phyloP scores from a whole-genome alignment of 2,888 invertebrate genomes.

The Trachelus stipa region DNA sequence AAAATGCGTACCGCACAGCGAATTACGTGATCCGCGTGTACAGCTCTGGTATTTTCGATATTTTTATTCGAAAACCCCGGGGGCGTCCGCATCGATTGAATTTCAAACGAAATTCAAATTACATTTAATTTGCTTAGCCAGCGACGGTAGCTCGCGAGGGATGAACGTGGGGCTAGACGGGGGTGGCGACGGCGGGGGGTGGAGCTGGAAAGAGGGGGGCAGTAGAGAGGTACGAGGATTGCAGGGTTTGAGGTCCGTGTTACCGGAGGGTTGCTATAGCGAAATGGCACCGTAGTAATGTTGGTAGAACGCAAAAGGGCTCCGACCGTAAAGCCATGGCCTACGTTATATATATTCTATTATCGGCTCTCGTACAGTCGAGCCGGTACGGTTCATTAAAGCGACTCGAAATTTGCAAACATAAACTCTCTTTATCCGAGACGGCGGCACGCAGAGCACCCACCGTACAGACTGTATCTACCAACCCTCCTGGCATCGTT shows the following conservation, averaged over 20 bases:
- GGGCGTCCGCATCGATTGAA: constrained; percentile 53
- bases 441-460: background rate
- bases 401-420: constrained; percentile 32
- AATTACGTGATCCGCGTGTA: constrained; percentile 3
- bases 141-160: constrained; percentile 31
- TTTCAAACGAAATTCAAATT: constrained; percentile 64
- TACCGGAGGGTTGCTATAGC: background rate
- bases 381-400: constrained; percentile 30
- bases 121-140: constrained; percentile 60
- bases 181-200: background rate
- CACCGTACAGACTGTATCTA: background rate
- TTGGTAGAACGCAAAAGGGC: background rate
- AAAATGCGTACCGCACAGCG: background rate
- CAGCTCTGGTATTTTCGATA: constrained; percentile 7
- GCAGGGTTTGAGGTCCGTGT: background rate
- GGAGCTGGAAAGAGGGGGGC: constrained; percentile 6
- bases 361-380: constrained; percentile 36
- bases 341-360: constrained; percentile 49
- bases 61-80: constrained; percentile 13
- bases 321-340: background rate
- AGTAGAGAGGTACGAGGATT: constrained; percentile 13
- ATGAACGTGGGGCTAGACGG: constrained; percentile 17
- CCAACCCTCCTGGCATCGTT: constrained; percentile 26
- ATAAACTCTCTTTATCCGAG: constrained; percentile 17
- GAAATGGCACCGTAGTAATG: background rate